Base-by-base conservation (phyloP, 2,888 invertebrate genomes). In the Chloroclysta siterata region DNA sequence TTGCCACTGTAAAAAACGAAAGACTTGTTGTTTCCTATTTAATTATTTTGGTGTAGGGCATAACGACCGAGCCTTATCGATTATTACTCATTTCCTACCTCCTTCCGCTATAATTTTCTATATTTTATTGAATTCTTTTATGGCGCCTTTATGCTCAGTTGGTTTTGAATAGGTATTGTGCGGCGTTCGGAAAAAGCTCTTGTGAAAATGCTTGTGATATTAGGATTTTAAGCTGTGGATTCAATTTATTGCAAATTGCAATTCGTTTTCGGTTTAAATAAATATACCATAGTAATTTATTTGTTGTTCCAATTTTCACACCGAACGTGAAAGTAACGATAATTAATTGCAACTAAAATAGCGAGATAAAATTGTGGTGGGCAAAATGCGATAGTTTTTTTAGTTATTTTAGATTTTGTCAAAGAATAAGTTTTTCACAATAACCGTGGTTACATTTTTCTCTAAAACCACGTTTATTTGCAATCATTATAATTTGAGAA, bases 11-110 rank as follows among this genome's bases (percentile, higher is more conserved):
- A 61, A 64, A 57, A 54, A 8, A 58, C 60, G 44, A 56, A 51
- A 47, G 65, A 68, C 57, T 72, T 72, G 70, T 78, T 76, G 74
- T 80, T 79, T 78, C 77, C 75, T 72, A 70, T 73, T 74, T 76
- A 73, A 77, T 76, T 73, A 71, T 71, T 60, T 51, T 51, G 51
- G 51, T 39, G 58, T 28, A 52, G 58, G 44, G 41, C 54, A 53
- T 52, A 57, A 61, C 73, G 72, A 68, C 53, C 70, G 60, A 69
- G 47, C 56, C 55, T 63, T 72, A 73, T 76, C 70, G 73, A 75
- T 76, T 74, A 77, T 76, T 73, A 66, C 70, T 71, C 71, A 60
- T 72, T 81, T 73, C 77, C 76, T 70, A 70, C 74, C 69, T 70
- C 71, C 73, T 74, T 70, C 72, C 63, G 71, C 69, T 69, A 70